Conservation (phyloP, 2,113 vertebrate species). For the Myrmecobius fasciatus region DNA sequence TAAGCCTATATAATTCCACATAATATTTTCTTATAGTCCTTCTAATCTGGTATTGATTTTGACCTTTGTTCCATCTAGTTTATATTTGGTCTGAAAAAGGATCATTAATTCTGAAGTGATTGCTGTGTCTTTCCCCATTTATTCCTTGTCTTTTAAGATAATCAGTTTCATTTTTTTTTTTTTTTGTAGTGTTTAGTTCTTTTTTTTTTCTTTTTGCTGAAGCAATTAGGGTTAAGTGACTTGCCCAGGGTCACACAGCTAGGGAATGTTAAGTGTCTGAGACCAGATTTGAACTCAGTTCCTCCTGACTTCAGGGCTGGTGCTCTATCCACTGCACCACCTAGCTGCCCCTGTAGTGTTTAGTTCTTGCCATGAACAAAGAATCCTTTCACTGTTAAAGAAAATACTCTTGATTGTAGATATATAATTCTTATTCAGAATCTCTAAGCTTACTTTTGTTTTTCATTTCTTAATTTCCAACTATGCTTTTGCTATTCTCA, state of each 20-base stretch:
- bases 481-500: not conserved
- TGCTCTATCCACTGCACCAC: no score
- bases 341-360: no score
- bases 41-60: not conserved
- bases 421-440: not conserved
- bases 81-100: not conserved
- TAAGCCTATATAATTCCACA: not conserved
- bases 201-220: no score
- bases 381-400: not conserved
- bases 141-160: not conserved
- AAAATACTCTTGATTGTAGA: not conserved
- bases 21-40: not conserved
- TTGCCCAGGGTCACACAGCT: no score
- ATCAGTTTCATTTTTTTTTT: not conserved
- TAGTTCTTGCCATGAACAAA: no score
- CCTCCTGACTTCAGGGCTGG: no score
- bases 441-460: not conserved
- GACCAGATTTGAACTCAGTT: no score
- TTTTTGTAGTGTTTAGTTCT: no score
- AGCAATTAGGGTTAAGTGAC: no score
- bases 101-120: not conserved
- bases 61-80: no score
- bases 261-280: no score
- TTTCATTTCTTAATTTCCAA: no score
- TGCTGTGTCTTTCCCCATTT: not conserved